Base-by-base conservation (phyloP, 1,140 invertebrate species). In the Pararge aegeria region DNA sequence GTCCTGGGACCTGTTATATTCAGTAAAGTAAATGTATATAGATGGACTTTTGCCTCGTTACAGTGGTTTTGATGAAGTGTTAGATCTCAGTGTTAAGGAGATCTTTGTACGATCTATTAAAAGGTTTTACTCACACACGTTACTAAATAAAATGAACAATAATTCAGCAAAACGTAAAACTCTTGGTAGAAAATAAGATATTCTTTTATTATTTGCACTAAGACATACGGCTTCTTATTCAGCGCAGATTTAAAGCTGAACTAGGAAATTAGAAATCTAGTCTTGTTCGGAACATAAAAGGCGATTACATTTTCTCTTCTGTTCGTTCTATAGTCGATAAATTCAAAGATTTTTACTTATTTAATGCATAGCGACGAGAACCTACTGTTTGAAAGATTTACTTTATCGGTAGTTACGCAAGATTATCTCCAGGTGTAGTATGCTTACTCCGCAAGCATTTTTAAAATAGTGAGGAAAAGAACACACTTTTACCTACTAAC, bases 231-330 rank as follows among this genome's bases (percentile, higher is more conserved):
- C 42, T 55, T 55, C 53, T 29, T 55, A 30, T 46, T 55, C 53
- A 55, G 40, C 53, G 24, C 12, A 55, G 53, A 55, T 55, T 55
- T 55, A 55, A 55, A 46, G 53, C 40, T 55, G 37, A 46, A 40
- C 53, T 55, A 55, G 53, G 53, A 55, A 55, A 44, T 55, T 46
- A 46, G 53, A 55, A 55, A 55, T 38, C 38, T 40, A 55, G 53
- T 42, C 24, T 55, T 44, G 53, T 46, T 55, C 40, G 13, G 53
- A 18, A 42, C 37, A 42, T 46, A 40, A 55, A 55, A 46, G 19
- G 37, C 34, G 15, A 42, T 55, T 40, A 55, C 24, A 55, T 40
- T 54, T 42, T 54, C 42, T 34, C 53, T 19, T 24, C 42, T 42
- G 38, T 19, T 37, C 52, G 30, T 18, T 13, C 20, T 30, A 20